Conservation (phyloP, 2,888 invertebrate species). For the Tinea trinotella region DNA sequence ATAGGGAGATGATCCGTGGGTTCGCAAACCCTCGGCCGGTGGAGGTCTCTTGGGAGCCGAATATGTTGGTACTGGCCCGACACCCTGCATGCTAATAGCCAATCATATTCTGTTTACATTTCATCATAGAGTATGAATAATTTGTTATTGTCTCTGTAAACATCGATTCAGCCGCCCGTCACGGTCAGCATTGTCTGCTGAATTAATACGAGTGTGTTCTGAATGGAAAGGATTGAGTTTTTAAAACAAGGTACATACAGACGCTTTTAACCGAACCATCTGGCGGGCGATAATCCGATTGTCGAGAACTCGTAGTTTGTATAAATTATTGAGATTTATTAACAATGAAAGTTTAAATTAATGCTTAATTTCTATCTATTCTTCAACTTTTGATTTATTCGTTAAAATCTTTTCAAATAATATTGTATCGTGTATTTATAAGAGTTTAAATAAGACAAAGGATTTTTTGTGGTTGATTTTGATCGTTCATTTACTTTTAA, state of each 20-base stretch:
- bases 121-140: constrained; percentile 70
- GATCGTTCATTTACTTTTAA: background rate
- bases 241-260: background rate
- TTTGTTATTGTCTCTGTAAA: constrained; percentile 69
- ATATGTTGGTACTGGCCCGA: constrained; percentile 27
- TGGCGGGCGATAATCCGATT: constrained; percentile 1
- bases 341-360: background rate
- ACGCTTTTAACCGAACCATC: constrained; percentile 1
- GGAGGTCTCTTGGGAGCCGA: constrained; percentile 3
- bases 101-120: constrained; percentile 73
- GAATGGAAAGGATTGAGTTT: constrained; percentile 1
- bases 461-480: background rate
- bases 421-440: background rate
- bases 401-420: background rate
- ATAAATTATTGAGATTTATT: constrained; percentile 5
- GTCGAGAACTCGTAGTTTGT: background rate
- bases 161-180: constrained; percentile 42
- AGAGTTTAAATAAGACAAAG: background rate
- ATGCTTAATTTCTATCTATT: background rate
- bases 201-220: constrained; percentile 42
- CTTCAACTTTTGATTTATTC: background rate
- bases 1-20: constrained; percentile 12
- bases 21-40: constrained; percentile 9
- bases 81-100: constrained; percentile 66
- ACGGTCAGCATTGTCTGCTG: constrained; percentile 59